Evolutionary conservation across 1,140 invertebrate species (phyloP).

Genomic region (Drosophila malerkotliana): DNA sequence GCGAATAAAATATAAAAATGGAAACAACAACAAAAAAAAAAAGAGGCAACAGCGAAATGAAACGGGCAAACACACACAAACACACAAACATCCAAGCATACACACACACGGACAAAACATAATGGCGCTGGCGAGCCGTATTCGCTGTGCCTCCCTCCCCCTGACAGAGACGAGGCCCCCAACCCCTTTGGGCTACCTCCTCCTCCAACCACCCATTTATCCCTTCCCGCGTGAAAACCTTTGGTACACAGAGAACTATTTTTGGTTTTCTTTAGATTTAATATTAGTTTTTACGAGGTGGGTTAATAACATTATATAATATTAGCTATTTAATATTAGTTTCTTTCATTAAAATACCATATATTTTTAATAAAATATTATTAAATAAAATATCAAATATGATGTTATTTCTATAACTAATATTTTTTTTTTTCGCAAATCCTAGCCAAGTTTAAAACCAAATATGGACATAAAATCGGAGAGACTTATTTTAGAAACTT

Average conservation of each 20-base stretch:
- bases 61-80: conserved; percentile 44
- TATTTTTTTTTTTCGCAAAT: too few species aligned
- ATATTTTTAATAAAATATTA: too few species aligned
- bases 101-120: conserved; percentile 62
- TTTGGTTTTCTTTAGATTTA: background rate
- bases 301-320: too few species aligned
- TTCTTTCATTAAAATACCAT: too few species aligned
- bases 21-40: conserved; percentile 73
- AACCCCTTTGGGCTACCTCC: background rate
- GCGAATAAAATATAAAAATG: conserved; percentile 82
- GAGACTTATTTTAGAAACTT: too few species aligned
- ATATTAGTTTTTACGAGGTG: too few species aligned
- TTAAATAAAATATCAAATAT: too few species aligned
- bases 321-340: too few species aligned
- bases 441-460: too few species aligned
- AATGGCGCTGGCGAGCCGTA: conserved; percentile 56
- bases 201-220: conserved; percentile 22
- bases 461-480: too few species aligned
- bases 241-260: background rate
- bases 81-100: conserved; percentile 9
- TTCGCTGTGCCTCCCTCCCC: conserved; percentile 35
- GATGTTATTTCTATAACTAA: too few species aligned
- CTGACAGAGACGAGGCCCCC: conserved; percentile 4
- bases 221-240: conserved; percentile 5
- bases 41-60: conserved; percentile 54